Evolutionary conservation across 2,888 invertebrate species (phyloP), one percentile per base, ranked within the genome.

Genomic region (Himalopsyche anomala): DNA sequence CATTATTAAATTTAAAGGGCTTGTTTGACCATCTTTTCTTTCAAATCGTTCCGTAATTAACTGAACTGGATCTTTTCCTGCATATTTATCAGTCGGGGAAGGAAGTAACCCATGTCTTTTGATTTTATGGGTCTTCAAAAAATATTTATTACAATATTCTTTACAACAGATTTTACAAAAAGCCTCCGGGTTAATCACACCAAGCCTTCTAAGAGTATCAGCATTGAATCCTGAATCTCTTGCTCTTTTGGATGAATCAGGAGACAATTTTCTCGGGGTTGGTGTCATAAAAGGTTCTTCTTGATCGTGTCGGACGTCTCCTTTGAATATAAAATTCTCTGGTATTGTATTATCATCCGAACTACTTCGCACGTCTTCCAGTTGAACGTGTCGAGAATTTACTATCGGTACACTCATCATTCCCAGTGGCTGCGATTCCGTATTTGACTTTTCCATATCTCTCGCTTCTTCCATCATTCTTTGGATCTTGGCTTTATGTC

Each of bases 131-230:
- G 97, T 97, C 84, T 97, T 94, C 79, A 99, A 93, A 90, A 98
- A 98, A 91, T 98, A 98, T 91, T 98, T 98, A 91, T 98, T 98
- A 91, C 97, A 97, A 91, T 98, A 98, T 91, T 98, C 98, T 91
- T 98, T 97, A 91, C 97, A 96, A 91, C 98, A 98, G 87, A 98
- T 95, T 91, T 98, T 97, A 91, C 98, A 98, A 91, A 97, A 98
- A n/a, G 97, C 97, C 90, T 98, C 97, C 1, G 96, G 96, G 91
- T 96, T 96, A 89, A 96, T 94, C 54, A 97, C 96, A 56, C 97
- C 97, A 86, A 97, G 93, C 86, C 96, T 95, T 42, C 96, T 94
- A 55, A 97, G 92, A 83, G 96, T 95, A 86, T 97, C 97, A 4
- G 94, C 94, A 84, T 95, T 95, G 90, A 96, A 95, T 85, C 95